These are phyloP conservation scores for Chelonus formosanus DNA, from an alignment of 2,888 invertebrate species.

Conservation along the genomic window DNA sequence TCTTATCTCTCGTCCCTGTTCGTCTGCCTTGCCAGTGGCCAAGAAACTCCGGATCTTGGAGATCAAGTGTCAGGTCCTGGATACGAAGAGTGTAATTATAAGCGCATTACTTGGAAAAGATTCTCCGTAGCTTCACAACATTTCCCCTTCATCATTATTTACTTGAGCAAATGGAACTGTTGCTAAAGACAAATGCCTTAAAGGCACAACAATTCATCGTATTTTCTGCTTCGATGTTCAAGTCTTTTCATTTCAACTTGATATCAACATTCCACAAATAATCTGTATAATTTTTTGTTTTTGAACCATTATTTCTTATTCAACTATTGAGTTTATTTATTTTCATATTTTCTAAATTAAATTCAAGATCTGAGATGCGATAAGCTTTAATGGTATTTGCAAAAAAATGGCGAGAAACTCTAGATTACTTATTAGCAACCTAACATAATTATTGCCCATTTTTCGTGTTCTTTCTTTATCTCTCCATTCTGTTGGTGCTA, in stretches of 20 bases:
- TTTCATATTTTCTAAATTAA: constrained; percentile 18
- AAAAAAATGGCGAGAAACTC: too few relatives aligned
- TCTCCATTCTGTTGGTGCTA: too few relatives aligned
- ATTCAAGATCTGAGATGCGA: too few relatives aligned
- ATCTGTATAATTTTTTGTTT: background rate
- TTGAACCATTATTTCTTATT: constrained; percentile 4
- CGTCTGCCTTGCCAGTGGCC: constrained; percentile 18
- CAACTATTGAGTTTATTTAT: background rate
- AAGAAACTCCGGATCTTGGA: constrained; percentile 29
- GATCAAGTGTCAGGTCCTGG: constrained; percentile 42
- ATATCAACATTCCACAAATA: too few relatives aligned
- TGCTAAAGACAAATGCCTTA: constrained; percentile 13
- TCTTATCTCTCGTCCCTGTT: constrained; percentile 16
- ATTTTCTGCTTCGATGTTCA: too few relatives aligned
- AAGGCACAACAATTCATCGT: background rate
- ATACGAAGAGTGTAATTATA: constrained; percentile 53
- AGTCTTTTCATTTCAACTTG: too few relatives aligned
- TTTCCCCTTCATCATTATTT: constrained; percentile 27
- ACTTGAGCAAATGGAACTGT: constrained; percentile 25
- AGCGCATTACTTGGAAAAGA: constrained; percentile 53
- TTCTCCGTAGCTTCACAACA: constrained; percentile 25
- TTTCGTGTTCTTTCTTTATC: too few relatives aligned
- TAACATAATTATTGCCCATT: too few relatives aligned
- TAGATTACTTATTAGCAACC: too few relatives aligned
- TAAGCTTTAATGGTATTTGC: too few relatives aligned